Evolutionary conservation across 2,888 invertebrate species (phyloP), one percentile per base, ranked within the genome.

Genomic region (Clistopyga incitator): DNA sequence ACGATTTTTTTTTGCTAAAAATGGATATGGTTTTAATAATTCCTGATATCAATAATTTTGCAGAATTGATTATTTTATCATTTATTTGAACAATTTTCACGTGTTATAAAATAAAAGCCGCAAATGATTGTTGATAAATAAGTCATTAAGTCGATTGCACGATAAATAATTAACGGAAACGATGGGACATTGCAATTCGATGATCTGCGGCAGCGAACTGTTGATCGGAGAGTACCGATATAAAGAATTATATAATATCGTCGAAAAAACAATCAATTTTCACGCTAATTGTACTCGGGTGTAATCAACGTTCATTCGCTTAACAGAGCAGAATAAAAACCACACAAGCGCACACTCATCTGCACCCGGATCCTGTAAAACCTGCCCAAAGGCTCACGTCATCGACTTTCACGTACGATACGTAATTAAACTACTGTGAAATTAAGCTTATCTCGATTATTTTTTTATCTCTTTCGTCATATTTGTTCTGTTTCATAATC

Each of bases 361-460:
- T 13, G n/a, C 3, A 47, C 67, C 25, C 8, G 6, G 29, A 20
- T 13, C 18, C 34, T 13, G 34, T 50, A 38, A 56, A 71, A 11
- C 20, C 42, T 15, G 15, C 13, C 23, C 47, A 13, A 15, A 67
- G 52, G n/a, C 13, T 38, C 52, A 23, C 23, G 25, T 54, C 23
- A n/a, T 76, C 54, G 38, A 64, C 65, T 54, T 67, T 13, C 25
- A 29, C 52, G 52, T 65, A 50, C 23, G 6, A 38, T 65, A 20
- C 25, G 18, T 42, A 75, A 75, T 65, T 75, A 38, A 47, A 50
- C 64, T 29, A 10, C 34, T 13, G 65, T 50, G 59, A 50, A 67
- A 75, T 75, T 56, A 65, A 67, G 47, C 72, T 72, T 56, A 64
- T 79, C 54, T 50, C 20, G 47, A 67, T 70, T 75, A 56, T 78